Evolutionary conservation across 1,140 invertebrate species (phyloP).

Genomic region (Rhagoletis zephyria): DNA sequence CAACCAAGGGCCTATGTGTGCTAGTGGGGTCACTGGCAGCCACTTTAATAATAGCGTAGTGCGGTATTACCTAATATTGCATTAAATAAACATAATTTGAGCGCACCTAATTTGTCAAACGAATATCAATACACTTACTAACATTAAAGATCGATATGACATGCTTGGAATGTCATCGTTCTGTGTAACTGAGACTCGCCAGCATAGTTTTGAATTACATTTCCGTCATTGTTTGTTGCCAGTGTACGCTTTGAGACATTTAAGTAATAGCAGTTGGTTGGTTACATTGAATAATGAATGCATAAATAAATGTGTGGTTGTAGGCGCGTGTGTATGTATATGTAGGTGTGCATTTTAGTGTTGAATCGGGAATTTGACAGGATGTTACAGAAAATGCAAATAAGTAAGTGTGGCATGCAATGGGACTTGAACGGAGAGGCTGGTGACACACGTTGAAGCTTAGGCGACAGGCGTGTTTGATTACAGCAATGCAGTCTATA

Average conservation of each 20-base stretch:
- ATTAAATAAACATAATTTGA: too few relatives aligned
- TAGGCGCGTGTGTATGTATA: neutral
- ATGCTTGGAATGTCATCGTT: too few relatives aligned
- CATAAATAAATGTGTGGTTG: neutral
- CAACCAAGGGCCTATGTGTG: too few relatives aligned
- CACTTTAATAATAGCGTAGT: too few relatives aligned
- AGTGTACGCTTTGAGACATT: slow-evolving; percentile 6
- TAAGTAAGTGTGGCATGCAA: neutral
- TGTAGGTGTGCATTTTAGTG: neutral
- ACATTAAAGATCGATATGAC: too few relatives aligned
- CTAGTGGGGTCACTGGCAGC: too few relatives aligned
- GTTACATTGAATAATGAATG: slow-evolving; percentile 33
- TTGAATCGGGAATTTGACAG: slow-evolving; percentile 23
- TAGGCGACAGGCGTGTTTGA: slow-evolving; percentile 42
- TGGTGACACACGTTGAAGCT: neutral
- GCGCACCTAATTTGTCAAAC: too few relatives aligned
- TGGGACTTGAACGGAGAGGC: neutral
- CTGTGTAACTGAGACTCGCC: neutral
- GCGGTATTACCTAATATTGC: too few relatives aligned
- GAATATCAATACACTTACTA: too few relatives aligned
- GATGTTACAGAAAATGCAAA: slow-evolving; percentile 45
- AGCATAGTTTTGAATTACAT: neutral
- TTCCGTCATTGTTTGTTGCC: neutral
- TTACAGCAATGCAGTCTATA: slow-evolving; percentile 14
- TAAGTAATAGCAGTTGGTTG: slow-evolving; percentile 15